phyloP scores from a whole-genome alignment of 2,888 invertebrate genomes.

The Papilio gigon region DNA sequence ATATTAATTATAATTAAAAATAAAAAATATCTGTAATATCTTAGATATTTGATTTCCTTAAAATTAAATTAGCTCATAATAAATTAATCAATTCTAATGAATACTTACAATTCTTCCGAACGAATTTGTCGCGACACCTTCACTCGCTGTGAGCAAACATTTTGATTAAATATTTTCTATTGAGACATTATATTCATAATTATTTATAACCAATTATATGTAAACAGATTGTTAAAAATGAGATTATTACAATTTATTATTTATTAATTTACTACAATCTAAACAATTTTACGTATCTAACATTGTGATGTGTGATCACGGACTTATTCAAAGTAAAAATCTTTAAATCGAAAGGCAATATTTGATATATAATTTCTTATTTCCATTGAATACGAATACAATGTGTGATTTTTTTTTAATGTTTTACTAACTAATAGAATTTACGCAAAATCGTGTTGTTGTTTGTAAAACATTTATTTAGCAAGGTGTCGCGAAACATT shows the following conservation, averaged over 20 bases:
- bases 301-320: no score
- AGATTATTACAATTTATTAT: not conserved
- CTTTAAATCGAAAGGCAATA: no score
- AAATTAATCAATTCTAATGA: conserved; percentile 79
- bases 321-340: no score
- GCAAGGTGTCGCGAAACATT: conserved; percentile 59
- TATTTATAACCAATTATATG: not conserved
- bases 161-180: conserved; percentile 39
- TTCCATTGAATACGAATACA: no score
- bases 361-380: no score
- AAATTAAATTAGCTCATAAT: conserved; percentile 70
- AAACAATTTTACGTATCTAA: no score
- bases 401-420: no score
- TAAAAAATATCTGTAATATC: conserved; percentile 73
- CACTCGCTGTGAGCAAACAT: conserved; percentile 71
- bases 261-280: no score
- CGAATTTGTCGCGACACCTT: conserved; percentile 64
- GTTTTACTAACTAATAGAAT: not conserved
- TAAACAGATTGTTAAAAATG: conserved; percentile 2
- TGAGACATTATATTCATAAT: not conserved
- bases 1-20: conserved; percentile 60
- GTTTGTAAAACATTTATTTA: conserved; percentile 38
- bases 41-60: conserved; percentile 79
- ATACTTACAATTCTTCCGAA: conserved; percentile 74
- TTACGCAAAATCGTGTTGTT: not conserved